Evolutionary conservation across 1,140 invertebrate genomes (phyloP).

Genomic region (Orussus abietinus): DNA sequence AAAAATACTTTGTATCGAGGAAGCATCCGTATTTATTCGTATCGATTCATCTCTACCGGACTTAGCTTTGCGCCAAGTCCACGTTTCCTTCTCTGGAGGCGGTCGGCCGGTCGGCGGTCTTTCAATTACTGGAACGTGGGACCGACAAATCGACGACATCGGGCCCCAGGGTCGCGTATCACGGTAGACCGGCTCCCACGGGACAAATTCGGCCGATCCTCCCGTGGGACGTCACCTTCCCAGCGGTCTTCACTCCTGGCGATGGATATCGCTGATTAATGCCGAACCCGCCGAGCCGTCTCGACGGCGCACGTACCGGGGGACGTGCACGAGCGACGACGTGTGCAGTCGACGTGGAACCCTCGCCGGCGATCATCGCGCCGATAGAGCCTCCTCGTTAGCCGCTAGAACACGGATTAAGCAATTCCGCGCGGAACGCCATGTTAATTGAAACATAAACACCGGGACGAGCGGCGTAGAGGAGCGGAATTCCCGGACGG

Average conservation of each 20-base stretch:
- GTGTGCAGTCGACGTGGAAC: neutral
- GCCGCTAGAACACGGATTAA: constrained; percentile 9
- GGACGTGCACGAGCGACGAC: neutral
- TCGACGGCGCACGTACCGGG: neutral
- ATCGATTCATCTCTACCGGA: too few species aligned
- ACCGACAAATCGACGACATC: too few species aligned
- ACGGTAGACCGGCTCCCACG: too few species aligned
- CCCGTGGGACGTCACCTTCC: neutral
- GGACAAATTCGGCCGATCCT: too few species aligned
- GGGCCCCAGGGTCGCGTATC: too few species aligned
- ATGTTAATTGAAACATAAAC: constrained; percentile 24
- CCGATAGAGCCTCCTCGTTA: constrained; percentile 15
- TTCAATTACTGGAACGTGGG: too few species aligned
- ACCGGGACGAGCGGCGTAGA: constrained; percentile 1
- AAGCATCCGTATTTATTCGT: too few species aligned
- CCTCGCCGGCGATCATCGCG: constrained; percentile 12
- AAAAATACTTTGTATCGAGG: too few species aligned
- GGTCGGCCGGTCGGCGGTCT: too few species aligned
- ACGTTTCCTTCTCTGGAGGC: too few species aligned
- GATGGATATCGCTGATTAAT: neutral
- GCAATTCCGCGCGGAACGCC: constrained; percentile 16
- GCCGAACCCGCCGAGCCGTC: neutral
- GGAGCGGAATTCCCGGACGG: too few species aligned
- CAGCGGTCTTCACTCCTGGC: neutral
- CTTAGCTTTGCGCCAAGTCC: too few species aligned